Evolutionary conservation across 2,797 vertebrate genomes (phyloP), one percentile per base, ranked within the genome.

Genomic region (Arrhamphus sclerolepis): DNA sequence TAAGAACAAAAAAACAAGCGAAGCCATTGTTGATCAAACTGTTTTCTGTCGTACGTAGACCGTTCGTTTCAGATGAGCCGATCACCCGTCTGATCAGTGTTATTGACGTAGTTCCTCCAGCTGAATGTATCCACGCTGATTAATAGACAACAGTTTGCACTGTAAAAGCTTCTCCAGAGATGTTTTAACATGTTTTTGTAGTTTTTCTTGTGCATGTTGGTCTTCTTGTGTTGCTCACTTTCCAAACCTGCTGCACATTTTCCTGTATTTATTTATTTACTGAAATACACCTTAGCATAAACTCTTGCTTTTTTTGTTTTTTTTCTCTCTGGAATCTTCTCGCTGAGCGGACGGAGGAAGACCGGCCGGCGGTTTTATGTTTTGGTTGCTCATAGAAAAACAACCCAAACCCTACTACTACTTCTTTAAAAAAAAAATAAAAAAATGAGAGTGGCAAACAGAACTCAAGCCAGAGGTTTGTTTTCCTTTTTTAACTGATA

Each of bases 221-320:
- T 28, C 17, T 75, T 64, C 65, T 78, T 87, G 56, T 82, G 87
- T 89, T 85, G 65, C 66, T 61, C 60, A 21, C 62, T 70, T 75
- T 66, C 24, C 53, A 64, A 61, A 52, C 28, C 8, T 29, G 3
- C 52, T 69, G 50, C 72, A 84, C 80, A 51, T 83, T 86, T 76
- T 83, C 34, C 72, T 89, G 72, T 78, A 72, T 85, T 84, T 87
- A 72, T 85, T 84, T 87, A 87, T 91, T 91, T 90, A 89, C 87
- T 87, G 72, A 89, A 93, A 89, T 86, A 91, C 86, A 90, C 75
- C 65, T 86, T 64, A 75, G 31, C 77, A 83, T 78, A 81, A 64
- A 82, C 2, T 11, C 3, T 4, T 6, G 18, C 28, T 17, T 24
- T 34, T 20, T 47, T 5, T n/a, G n/a, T n/a, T n/a, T n/a, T n/a